Conservation (phyloP, 2,797 vertebrate genomes). For the Lycodopsis pacificus region DNA sequence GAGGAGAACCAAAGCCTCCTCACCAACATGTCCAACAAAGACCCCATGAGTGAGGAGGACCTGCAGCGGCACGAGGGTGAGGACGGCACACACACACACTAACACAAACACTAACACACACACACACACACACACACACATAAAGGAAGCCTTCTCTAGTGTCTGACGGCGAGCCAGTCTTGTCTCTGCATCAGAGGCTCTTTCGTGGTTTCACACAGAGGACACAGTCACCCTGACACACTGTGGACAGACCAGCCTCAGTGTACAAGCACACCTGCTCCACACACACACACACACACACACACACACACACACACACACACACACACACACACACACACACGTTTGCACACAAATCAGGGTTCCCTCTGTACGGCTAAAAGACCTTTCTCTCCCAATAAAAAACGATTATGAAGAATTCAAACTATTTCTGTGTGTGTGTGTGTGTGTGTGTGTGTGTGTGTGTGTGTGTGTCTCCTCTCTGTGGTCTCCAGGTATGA, state of each 20-base stretch:
- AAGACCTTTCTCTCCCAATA: not conserved
- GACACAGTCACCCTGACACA: constrained; percentile 67
- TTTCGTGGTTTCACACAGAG: constrained; percentile 74
- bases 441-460: too few species aligned
- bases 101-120: constrained; percentile 32
- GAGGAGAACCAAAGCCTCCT: constrained; percentile 96
- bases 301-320: constrained; percentile 13
- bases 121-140: constrained; percentile 65
- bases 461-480: not conserved
- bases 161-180: constrained; percentile 62
- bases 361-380: not conserved
- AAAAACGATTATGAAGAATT: not conserved
- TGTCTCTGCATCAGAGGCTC: constrained; percentile 58
- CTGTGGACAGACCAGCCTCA: constrained; percentile 70
- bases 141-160: constrained; percentile 79
- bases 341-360: constrained; percentile 10
- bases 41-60: constrained; percentile 93
- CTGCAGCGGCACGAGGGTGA: constrained; percentile 96
- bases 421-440: not conserved
- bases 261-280: constrained; percentile 68
- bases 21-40: constrained; percentile 92
- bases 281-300: constrained; percentile 6
- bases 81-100: constrained; percentile 48
- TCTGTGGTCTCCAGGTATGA: constrained; percentile 87
- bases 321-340: constrained; percentile 6